A percentile compares a stretch with the other conserved stretches of the same genome.
These are phyloP conservation scores for Anoura caudifer DNA, from an alignment of 2,113 vertebrate genomes.

Conservation along the genomic window DNA sequence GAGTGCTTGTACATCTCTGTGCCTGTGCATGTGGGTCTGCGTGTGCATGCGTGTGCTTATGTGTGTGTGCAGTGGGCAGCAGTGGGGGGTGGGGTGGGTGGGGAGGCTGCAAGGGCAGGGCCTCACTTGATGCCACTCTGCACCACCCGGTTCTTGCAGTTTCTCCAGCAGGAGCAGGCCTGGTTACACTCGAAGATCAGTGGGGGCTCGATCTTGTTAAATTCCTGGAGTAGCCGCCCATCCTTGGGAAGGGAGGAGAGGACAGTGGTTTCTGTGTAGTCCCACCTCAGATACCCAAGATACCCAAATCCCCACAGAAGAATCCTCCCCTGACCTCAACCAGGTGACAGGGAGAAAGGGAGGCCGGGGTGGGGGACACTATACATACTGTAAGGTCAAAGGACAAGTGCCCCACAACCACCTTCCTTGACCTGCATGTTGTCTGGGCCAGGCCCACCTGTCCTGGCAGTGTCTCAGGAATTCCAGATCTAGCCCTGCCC, in stretches of 20 bases:
- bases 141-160: constrained; percentile 94
- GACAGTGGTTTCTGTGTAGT: background rate
- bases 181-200: constrained; percentile 96
- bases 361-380: background rate
- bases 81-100: background rate
- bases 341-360: background rate
- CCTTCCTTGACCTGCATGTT: background rate
- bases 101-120: background rate
- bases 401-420: background rate
- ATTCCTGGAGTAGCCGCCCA: constrained; percentile 92
- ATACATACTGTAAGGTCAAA: background rate
- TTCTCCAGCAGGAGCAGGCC: constrained; percentile 91
- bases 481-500: background rate
- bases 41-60: background rate
- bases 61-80: background rate
- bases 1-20: too few relatives aligned
- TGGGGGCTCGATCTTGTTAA: constrained; percentile 95
- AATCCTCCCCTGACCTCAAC: background rate
- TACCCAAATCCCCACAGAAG: background rate
- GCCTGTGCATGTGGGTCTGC: too few relatives aligned
- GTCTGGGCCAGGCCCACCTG: background rate
- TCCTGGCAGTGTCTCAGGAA: background rate
- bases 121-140: constrained; percentile 94
- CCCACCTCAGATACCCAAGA: background rate
- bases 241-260: constrained; percentile 79